phyloP scores from a whole-genome alignment of 2,113 vertebrate genomes.

The Heloderma charlesbogerti region DNA sequence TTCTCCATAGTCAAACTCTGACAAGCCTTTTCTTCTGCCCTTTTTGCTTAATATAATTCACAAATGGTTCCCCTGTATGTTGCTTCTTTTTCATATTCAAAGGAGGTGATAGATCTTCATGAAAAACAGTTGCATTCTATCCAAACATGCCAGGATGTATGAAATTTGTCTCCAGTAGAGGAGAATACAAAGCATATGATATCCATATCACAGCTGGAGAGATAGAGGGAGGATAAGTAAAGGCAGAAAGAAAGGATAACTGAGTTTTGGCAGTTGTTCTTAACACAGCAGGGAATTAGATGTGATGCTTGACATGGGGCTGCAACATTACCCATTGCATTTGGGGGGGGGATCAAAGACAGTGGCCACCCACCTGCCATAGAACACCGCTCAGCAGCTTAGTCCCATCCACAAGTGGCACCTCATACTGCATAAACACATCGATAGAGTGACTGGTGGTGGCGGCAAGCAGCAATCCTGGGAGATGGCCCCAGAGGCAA shows the following conservation, averaged over 20 bases:
- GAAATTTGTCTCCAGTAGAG: conserved; percentile 12
- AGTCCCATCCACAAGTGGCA: no score
- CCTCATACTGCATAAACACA: no score
- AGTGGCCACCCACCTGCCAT: no score
- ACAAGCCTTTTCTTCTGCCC: background rate
- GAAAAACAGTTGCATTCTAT: background rate
- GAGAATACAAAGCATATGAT: background rate
- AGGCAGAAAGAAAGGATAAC: background rate
- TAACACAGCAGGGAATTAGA: no score
- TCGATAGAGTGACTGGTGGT: no score
- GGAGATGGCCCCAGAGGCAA: no score
- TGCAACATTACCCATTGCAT: background rate
- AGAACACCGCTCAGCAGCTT: no score
- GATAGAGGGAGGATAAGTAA: background rate
- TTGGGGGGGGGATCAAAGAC: no score
- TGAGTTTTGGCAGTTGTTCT: background rate
- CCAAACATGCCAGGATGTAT: background rate
- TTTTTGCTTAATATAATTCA: conserved; percentile 27
- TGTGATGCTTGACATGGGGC: background rate
- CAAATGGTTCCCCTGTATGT: conserved; percentile 6
- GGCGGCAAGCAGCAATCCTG: no score
- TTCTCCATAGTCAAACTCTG: conserved; percentile 4
- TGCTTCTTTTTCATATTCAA: conserved; percentile 25
- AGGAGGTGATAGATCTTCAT: background rate
- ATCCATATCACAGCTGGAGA: background rate